Evolutionary conservation across 2,113 vertebrate genomes (phyloP), one percentile per base, ranked within the genome.

Genomic region (Typhlomys cinereus): DNA sequence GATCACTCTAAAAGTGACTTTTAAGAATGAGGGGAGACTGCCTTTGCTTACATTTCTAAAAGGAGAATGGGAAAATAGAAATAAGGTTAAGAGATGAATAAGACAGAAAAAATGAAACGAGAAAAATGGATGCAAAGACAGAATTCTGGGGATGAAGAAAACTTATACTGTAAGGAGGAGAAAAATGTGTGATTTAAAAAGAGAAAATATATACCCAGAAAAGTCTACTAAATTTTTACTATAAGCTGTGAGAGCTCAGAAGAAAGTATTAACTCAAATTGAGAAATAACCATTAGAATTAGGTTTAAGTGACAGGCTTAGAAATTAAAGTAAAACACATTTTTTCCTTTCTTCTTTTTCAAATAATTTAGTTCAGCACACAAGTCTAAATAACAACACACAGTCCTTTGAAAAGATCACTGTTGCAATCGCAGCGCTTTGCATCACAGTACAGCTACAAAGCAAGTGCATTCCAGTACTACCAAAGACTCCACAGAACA

Each of bases 401-500:
- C 89, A 97, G 94, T 93, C n/a, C 89, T 91, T 95, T 95, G 96
- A 92, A 94, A 97, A 97, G 87, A 64, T 85, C 92, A 96, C 84
- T 92, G 85, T 83, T 97, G 76, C 71, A 94, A 78, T 88, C 39
- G 96, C 64, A 96, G 41, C 80, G 85, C 84, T 95, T 62, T 34
- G 17, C 84, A 96, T 96, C 92, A 87, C 18, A 94, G 74, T 95
- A 94, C 86, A 94, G 84, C 97, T 95, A 95, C 93, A 95, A 95
- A 97, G 85, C 91, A 96, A 98, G 91, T 96, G 95, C 94, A 97
- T 96, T 97, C 95, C 97, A 97, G 96, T 95, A 97, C 96, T 97
- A 97, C 91, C 97, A 97, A 96, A 98, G 97, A 98, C 96, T 96
- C 96, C 96, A 98, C 95, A 96, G 97, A 98, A 96, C 96, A 98